These are phyloP conservation scores for Danaus plexippus DNA, from an alignment of 1,140 invertebrate species.

Conservation along the genomic window DNA sequence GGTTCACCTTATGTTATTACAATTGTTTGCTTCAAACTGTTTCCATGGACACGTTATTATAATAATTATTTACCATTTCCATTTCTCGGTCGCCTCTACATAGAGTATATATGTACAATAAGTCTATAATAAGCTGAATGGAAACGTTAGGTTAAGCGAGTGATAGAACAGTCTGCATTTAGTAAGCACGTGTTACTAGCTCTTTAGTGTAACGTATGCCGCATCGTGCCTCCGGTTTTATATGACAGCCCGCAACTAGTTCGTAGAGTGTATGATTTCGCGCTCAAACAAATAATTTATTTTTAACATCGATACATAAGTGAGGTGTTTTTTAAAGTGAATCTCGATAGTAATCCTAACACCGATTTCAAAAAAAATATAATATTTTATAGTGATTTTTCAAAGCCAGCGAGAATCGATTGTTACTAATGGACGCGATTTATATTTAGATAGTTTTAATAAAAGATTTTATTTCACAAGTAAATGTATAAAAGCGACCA, in stretches of 20 bases:
- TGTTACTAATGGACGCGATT: neutral
- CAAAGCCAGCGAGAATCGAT: too few species aligned
- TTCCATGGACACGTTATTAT: too few species aligned
- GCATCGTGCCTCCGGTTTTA: conserved; percentile 57
- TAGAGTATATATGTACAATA: neutral
- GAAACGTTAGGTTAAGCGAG: conserved; percentile 50
- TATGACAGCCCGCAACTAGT: conserved; percentile 26
- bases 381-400: too few species aligned
- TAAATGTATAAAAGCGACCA: conserved; percentile 1
- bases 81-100: too few species aligned
- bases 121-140: conserved; percentile 6
- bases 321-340: too few species aligned
- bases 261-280: conserved; percentile 13
- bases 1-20: conserved; percentile 17
- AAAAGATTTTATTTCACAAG: conserved; percentile 4
- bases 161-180: conserved; percentile 58
- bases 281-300: conserved; percentile 6
- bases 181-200: conserved; percentile 44
- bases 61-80: too few species aligned
- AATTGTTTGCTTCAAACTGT: neutral
- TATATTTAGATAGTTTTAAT: conserved; percentile 7
- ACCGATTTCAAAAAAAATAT: too few species aligned
- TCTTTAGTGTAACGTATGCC: conserved; percentile 37
- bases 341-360: too few species aligned
- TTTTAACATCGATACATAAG: too few species aligned